Evolutionary conservation across 2,888 invertebrate genomes (phyloP), one percentile per base, ranked within the genome.

Genomic region (Gisinianus flammeolus): DNA sequence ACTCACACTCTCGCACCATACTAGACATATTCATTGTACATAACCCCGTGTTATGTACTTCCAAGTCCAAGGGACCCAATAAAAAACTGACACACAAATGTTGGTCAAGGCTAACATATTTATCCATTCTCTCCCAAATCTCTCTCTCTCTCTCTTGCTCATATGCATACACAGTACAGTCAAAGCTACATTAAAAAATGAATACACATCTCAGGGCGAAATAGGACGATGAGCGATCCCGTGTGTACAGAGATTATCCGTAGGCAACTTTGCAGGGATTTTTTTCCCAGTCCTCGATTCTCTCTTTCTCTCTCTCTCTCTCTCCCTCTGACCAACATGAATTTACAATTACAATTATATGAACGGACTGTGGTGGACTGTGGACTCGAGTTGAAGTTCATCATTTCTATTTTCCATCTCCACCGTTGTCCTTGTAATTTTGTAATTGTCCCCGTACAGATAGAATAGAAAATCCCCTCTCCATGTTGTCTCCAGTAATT

Each of bases 81-180:
- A 78, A 78, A 78, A 78, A 78, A 78, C 71, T 44, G 44, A 44
- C 44, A 44, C 44, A 44, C 12, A 44, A 78, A 78, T 72, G 78
- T 78, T 78, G 78, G 78, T 78, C 78, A 78, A 78, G 78, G 78
- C 78, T 78, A 78, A 73, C 72, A 68, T 73, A 78, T 77, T 72
- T 72, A 77, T 77, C 72, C 67, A 77, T 78, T 78, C 78, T 78
- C 73, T 78, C 68, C 73, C 56, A 68, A 73, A 73, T 78, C 78
- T 78, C 35, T n/a, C 3, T 69, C 33, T 69, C 24, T 69, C 12
- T 70, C n/a, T 35, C 62, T 26, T 4, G 22, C 62, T 62, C 22
- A 33, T 33, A 68, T 31, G 30, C 35, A 68, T 68, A 10, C 35
- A 68, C 4, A 64, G 26, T 19, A 19, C 31, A 31, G 31, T 5